Conservation (phyloP, 2,113 vertebrate species). For the Delphinapterus leucas region DNA sequence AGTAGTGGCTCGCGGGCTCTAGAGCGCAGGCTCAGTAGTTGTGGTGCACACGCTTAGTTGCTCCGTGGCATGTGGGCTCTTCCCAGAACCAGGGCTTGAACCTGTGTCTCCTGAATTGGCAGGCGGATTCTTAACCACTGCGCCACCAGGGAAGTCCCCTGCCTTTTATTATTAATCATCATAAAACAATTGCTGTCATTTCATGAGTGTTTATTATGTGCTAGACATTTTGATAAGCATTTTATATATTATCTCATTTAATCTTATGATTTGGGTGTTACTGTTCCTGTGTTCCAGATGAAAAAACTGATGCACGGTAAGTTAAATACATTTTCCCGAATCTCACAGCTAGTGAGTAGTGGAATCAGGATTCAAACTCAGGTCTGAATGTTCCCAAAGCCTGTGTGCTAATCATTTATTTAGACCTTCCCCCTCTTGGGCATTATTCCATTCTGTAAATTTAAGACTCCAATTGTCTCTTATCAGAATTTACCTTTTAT, state of each 20-base stretch:
- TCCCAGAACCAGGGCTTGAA: too few relatives aligned
- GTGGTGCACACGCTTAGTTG: too few relatives aligned
- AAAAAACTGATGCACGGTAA: not conserved
- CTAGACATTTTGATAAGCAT: constrained; percentile 2
- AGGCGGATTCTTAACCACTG: too few relatives aligned
- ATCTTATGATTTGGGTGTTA: not conserved
- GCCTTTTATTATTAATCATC: not conserved
- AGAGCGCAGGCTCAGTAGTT: too few relatives aligned
- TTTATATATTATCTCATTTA: not conserved
- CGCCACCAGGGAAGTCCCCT: not conserved
- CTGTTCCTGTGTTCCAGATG: not conserved
- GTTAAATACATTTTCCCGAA: not conserved
- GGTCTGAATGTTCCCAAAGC: not conserved
- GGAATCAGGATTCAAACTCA: not conserved
- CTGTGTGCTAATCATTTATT: not conserved
- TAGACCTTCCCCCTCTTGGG: not conserved
- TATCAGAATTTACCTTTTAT: not conserved
- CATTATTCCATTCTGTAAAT: not conserved
- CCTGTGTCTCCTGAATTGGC: too few relatives aligned
- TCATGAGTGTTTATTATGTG: not conserved
- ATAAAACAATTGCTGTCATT: not conserved
- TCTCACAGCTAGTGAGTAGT: not conserved
- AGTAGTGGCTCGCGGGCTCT: too few relatives aligned
- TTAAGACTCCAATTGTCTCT: not conserved
- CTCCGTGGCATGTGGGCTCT: too few relatives aligned